A percentile compares a stretch with the other conserved stretches of the same genome.
Evolutionary conservation across 2,888 invertebrate species (phyloP).

Genomic region (Pristionchus japonicus): DNA sequence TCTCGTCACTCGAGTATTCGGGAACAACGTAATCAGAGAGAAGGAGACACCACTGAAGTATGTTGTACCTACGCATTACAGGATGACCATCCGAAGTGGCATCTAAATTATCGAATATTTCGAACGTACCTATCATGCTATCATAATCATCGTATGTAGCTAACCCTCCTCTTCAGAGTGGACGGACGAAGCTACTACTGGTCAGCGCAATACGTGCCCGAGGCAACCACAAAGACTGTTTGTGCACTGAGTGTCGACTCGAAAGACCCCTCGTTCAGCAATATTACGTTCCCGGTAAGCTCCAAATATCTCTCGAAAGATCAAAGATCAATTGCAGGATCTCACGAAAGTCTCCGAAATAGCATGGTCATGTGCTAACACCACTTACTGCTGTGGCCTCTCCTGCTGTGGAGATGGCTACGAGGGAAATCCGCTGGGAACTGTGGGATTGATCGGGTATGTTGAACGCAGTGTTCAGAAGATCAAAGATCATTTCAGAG

Average conservation of each 20-base stretch:
- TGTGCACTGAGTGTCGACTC: not conserved
- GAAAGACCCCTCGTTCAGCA: constrained; percentile 6
- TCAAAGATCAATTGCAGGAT: not conserved
- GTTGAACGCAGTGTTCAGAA: not conserved
- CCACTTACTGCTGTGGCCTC: constrained; percentile 23
- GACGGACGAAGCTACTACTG: constrained; percentile 29
- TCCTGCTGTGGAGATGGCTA: constrained; percentile 1
- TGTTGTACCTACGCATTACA: no score
- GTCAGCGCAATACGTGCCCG: not conserved
- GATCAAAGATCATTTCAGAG: constrained; percentile 31
- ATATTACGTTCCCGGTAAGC: not conserved
- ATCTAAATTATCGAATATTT: no score
- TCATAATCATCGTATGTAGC: no score
- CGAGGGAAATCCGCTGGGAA: not conserved
- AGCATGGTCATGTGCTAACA: constrained; percentile 1
- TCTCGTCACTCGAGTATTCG: not conserved
- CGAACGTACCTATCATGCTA: no score
- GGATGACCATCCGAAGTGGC: no score
- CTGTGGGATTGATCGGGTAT: not conserved
- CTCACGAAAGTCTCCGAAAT: not conserved
- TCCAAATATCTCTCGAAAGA: not conserved
- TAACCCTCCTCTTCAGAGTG: not conserved
- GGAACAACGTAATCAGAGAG: constrained; percentile 21
- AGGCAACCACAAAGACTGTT: not conserved
- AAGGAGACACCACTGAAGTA: constrained; percentile 23